Evolutionary conservation across 2,888 invertebrate species (phyloP), one percentile per base, ranked within the genome.

Genomic region (Callinectes sapidus): DNA sequence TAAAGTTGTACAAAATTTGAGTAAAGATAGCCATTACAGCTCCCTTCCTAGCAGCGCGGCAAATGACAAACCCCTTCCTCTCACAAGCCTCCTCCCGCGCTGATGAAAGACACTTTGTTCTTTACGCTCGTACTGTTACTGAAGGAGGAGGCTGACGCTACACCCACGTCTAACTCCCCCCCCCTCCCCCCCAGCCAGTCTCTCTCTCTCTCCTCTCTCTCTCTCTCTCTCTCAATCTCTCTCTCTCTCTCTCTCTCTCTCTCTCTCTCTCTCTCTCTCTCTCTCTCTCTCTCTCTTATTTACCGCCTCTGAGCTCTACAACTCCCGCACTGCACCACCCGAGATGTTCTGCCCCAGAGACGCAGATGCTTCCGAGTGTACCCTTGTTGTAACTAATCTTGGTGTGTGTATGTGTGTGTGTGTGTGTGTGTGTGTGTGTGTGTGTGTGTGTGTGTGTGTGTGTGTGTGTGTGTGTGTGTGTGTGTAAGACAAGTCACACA

Each of bases 181-280:
- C 81, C n/a, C 81, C 16, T 28, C 16, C 81, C 10, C 6, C 16
- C 35, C 28, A 8, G n/a, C 28, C n/a, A n/a, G n/a, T n/a, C n/a
- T n/a, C n/a, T n/a, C n/a, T n/a, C n/a, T n/a, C n/a, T n/a, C n/a
- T n/a, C 28, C 8, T 81, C 81, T 81, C 32, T 81, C 81, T 81
- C 32, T 81, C 32, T 81, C 81, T 81, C 85, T 85, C 35, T 85
- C 85, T 85, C 35, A 32, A 32, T 85, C 35, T 85, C 85, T 35
- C 35, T 85, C 85, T 85, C 35, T 85, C 85, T 85, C 35, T 85
- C 85, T 85, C 35, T 85, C 85, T 85, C 35, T 85, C 85, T 81
- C 32, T 81, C 81, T 81, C 32, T 81, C 81, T 81, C 81, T 81
- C 32, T 81, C 81, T 81, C 32, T 81, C 81, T 81, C 32, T 81